phyloP scores from a whole-genome alignment of 2,113 vertebrate genomes.

The Pollachius pollachius region DNA sequence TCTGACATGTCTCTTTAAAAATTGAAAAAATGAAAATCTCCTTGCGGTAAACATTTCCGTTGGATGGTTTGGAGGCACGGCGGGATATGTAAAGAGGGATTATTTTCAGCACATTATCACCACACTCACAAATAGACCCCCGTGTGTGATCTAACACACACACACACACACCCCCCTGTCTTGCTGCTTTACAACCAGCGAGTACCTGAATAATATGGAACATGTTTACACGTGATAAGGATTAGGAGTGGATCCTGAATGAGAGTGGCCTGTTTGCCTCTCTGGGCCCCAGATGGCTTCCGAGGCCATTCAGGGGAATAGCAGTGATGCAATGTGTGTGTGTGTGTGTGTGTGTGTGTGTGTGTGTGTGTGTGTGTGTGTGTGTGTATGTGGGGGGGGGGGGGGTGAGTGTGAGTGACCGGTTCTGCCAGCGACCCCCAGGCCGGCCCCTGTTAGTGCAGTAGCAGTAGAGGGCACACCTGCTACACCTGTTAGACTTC shows the following conservation, averaged over 20 bases:
- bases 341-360: constrained; percentile 15
- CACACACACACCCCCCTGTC: too few relatives aligned
- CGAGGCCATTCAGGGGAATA: constrained; percentile 1
- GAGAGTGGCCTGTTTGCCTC: background rate
- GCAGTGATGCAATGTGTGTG: constrained; percentile 3
- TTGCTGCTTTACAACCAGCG: too few relatives aligned
- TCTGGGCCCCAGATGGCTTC: too few relatives aligned
- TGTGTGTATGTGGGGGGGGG: constrained; percentile 15
- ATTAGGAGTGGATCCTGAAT: background rate
- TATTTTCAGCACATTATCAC: too few relatives aligned
- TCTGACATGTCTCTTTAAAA: constrained; percentile 51
- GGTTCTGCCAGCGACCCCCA: background rate
- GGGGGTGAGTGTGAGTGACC: constrained; percentile 11
- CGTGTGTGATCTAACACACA: too few relatives aligned
- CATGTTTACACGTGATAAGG: too few relatives aligned
- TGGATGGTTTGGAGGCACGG: too few relatives aligned
- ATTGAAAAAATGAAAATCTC: constrained; percentile 24
- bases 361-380: constrained; percentile 17
- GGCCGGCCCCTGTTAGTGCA: constrained; percentile 62
- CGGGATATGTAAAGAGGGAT: too few relatives aligned
- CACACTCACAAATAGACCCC: too few relatives aligned
- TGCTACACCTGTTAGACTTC: constrained; percentile 81
- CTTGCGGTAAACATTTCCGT: too few relatives aligned
- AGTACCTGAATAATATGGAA: too few relatives aligned
- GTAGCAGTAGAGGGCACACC: constrained; percentile 80